A percentile compares a stretch with the other conserved stretches of the same genome.
These are phyloP conservation scores for Trachelus iudaicus DNA, from an alignment of 2,888 invertebrate genomes.

Conservation along the genomic window DNA sequence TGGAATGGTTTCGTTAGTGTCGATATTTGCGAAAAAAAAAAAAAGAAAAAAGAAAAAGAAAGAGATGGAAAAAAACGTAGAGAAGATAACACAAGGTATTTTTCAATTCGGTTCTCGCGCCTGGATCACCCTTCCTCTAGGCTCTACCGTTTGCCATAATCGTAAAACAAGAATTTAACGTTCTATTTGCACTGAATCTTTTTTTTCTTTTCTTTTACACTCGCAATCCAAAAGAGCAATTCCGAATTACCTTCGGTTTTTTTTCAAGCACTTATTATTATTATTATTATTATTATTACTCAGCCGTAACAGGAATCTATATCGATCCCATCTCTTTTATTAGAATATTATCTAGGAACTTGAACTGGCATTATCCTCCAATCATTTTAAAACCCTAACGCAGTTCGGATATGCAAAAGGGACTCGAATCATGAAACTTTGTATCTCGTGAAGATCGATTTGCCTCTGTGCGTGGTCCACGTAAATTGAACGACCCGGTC, in stretches of 20 bases:
- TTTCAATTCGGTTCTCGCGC: not conserved
- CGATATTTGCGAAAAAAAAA: not conserved
- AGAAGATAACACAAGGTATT: not conserved
- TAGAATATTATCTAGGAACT: slow-evolving; percentile 55
- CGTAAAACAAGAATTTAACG: not conserved
- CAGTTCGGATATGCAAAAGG: slow-evolving; percentile 2
- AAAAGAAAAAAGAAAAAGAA: not conserved
- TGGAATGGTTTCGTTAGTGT: not conserved
- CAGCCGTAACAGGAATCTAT: not conserved
- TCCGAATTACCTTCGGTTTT: not conserved
- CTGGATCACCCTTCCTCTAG: not conserved
- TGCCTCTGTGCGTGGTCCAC: not conserved
- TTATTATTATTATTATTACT: not conserved
- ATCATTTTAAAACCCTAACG: not conserved
- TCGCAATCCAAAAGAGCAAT: not conserved
- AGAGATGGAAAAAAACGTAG: not conserved
- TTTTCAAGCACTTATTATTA: not conserved
- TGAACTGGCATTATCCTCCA: slow-evolving; percentile 46
- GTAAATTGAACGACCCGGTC: not conserved
- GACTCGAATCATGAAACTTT: not conserved
- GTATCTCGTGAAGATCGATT: not conserved
- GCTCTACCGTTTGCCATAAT: not conserved
- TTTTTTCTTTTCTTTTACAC: not conserved
- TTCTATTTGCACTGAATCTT: not conserved
- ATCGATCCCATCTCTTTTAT: not conserved